Evolutionary conservation across 2,888 invertebrate species (phyloP), one percentile per base, ranked within the genome.

Genomic region (Ectemnius lituratus): DNA sequence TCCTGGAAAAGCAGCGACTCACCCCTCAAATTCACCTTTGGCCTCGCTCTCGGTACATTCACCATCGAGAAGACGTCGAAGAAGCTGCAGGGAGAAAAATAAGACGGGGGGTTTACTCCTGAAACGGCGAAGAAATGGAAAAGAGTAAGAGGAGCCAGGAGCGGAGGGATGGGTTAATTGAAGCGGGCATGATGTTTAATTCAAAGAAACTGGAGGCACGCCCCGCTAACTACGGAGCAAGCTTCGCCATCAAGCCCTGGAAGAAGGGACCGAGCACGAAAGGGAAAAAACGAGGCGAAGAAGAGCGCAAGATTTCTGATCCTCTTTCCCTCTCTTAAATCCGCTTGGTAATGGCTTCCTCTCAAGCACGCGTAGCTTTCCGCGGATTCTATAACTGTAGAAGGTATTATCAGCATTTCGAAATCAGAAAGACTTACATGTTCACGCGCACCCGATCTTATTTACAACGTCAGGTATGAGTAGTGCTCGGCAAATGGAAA

Each of bases 151-250:
- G 67, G 58, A 68, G 62, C 61, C 13, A 60, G 67, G 58, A 68
- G 62, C 61, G 76, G 72, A 76, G 75, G 78, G 82, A 75, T 73
- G 78, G 82, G 80, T 85, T 86, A 86, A 86, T 85, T 86, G 85
- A 87, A 88, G 86, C 84, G 77, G 83, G 84, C 83, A 82, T 79
- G 83, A 88, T 88, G 88, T 88, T 87, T 88, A 88, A 88, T 88
- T 88, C 88, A 88, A 86, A 87, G 88, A 87, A 87, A 87, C 82
- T 84, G 84, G 84, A 86, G 86, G 85, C 84, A 87, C 87, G 81
- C 87, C 87, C 86, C 83, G 84, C 84, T 85, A 87, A 88, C 85
- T 87, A 84, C 77, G 77, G 69, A 78, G 78, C 82, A 79, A 78
- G 75, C 74, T 65, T 76, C 77, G 76, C 75, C 78, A 79, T 82